These are phyloP conservation scores for Pantherophis vulpinus DNA, from an alignment of 2,797 vertebrate species.

Conservation along the genomic window DNA sequence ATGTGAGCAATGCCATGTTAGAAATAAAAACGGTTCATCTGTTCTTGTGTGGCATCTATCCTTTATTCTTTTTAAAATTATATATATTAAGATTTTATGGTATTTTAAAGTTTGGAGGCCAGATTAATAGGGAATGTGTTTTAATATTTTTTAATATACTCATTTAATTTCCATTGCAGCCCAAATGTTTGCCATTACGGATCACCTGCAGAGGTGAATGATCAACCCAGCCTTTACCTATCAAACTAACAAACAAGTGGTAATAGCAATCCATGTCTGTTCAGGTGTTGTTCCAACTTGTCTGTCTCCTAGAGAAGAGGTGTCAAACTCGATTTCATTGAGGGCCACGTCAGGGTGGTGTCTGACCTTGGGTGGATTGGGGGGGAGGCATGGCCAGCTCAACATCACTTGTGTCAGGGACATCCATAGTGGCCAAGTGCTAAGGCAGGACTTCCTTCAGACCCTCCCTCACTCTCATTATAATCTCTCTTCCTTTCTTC, in stretches of 20 bases:
- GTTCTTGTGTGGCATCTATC: background rate
- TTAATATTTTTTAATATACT: background rate
- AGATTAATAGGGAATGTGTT: background rate
- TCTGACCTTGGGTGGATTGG: too few species aligned
- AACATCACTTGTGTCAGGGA: too few species aligned
- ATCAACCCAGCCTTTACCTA: background rate
- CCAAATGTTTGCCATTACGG: background rate
- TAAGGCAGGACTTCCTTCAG: too few species aligned
- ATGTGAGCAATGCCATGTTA: background rate
- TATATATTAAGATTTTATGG: background rate
- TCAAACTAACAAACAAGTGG: too few species aligned
- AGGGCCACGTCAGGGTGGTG: too few species aligned
- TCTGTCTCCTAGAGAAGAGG: background rate
- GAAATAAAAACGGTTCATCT: background rate
- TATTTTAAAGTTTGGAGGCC: background rate
- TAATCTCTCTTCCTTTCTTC: too few species aligned
- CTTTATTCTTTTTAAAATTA: background rate
- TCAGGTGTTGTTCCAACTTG: background rate
- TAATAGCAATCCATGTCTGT: background rate
- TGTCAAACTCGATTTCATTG: too few species aligned
- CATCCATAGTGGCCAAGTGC: too few species aligned
- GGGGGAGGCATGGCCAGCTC: too few species aligned
- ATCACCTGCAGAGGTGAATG: background rate
- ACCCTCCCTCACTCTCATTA: too few species aligned
- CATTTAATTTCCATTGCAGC: background rate